A percentile compares a stretch with the other conserved stretches of the same genome.
phyloP scores from a whole-genome alignment of 2,797 vertebrate genomes.

The Propithecus perrieri region DNA sequence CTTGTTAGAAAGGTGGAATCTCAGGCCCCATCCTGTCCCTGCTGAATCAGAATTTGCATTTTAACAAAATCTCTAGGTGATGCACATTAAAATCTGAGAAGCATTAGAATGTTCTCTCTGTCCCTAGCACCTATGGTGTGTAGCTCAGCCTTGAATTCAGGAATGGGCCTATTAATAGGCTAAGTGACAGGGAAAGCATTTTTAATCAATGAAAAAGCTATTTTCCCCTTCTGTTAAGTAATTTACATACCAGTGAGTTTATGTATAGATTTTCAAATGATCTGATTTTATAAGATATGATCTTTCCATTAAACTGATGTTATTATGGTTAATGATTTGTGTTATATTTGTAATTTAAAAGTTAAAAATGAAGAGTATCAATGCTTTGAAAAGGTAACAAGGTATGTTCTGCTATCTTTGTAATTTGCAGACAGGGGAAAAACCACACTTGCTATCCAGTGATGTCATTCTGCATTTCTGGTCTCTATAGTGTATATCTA shows the following conservation, averaged over 20 bases:
- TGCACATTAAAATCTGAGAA: slow-evolving; percentile 46
- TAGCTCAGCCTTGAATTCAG: slow-evolving; percentile 48
- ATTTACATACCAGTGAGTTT: slow-evolving; percentile 60
- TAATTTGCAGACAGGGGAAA: not conserved
- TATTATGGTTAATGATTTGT: slow-evolving; percentile 62
- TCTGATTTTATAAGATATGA: slow-evolving; percentile 57
- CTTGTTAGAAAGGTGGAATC: not conserved
- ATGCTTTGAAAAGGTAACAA: slow-evolving; percentile 48
- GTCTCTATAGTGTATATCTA: slow-evolving; percentile 1
- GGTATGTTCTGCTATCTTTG: slow-evolving; percentile 23
- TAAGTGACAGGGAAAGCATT: slow-evolving; percentile 57
- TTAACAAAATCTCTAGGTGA: slow-evolving; percentile 49
- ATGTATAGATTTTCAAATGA: slow-evolving; percentile 66
- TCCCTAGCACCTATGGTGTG: slow-evolving; percentile 4
- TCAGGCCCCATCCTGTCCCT: not conserved
- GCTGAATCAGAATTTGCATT: slow-evolving; percentile 30
- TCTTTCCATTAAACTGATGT: slow-evolving; percentile 59
- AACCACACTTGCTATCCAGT: slow-evolving; percentile 5
- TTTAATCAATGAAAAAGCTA: slow-evolving; percentile 63
- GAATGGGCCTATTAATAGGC: slow-evolving; percentile 31
- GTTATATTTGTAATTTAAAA: slow-evolving; percentile 54
- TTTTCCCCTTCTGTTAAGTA: slow-evolving; percentile 62
- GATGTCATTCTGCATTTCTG: slow-evolving; percentile 16
- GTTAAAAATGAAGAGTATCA: slow-evolving; percentile 45
- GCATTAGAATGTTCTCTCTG: slow-evolving; percentile 31